Evolutionary conservation across 2,113 vertebrate genomes (phyloP).

Genomic region (Gopherus evgoodei): DNA sequence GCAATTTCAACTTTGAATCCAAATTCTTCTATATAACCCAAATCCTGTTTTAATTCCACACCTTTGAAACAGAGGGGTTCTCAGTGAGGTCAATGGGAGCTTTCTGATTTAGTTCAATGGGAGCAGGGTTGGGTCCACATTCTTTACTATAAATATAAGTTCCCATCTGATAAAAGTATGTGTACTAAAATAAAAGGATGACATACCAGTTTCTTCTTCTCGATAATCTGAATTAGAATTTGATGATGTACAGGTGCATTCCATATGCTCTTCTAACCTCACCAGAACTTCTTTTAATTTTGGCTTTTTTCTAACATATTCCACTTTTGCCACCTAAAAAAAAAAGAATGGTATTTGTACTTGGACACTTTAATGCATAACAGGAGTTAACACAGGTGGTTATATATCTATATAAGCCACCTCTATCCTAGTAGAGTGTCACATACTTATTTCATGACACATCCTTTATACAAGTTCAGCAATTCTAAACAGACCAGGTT

Average conservation of each 20-base stretch:
- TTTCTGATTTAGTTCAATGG: not conserved
- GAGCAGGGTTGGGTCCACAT: slow-evolving; percentile 13
- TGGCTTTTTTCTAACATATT: slow-evolving; percentile 94
- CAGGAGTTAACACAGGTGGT: slow-evolving; percentile 54
- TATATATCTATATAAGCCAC: slow-evolving; percentile 28
- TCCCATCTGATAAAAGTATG: slow-evolving; percentile 55
- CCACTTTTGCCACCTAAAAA: slow-evolving; percentile 96
- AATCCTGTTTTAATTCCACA: slow-evolving; percentile 29
- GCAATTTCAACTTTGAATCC: not conserved
- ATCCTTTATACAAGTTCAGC: slow-evolving; percentile 58
- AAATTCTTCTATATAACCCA: not conserved
- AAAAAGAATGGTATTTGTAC: slow-evolving; percentile 47
- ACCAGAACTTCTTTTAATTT: slow-evolving; percentile 98
- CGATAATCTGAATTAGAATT: slow-evolving; percentile 89
- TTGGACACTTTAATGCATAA: slow-evolving; percentile 58
- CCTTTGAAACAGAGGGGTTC: not conserved
- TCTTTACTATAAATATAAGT: slow-evolving; percentile 22
- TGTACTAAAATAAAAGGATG: slow-evolving; percentile 65
- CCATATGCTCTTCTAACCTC: slow-evolving; percentile 97
- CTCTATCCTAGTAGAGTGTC: slow-evolving; percentile 69
- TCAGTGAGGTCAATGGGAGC: not conserved
- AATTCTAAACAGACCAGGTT: slow-evolving; percentile 38
- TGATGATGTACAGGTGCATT: slow-evolving; percentile 90
- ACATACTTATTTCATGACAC: slow-evolving; percentile 29
- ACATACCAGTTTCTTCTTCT: slow-evolving; percentile 93